Evolutionary conservation across 2,888 invertebrate genomes (phyloP), one percentile per base, ranked within the genome.

Genomic region (Invenusta paracnida): DNA sequence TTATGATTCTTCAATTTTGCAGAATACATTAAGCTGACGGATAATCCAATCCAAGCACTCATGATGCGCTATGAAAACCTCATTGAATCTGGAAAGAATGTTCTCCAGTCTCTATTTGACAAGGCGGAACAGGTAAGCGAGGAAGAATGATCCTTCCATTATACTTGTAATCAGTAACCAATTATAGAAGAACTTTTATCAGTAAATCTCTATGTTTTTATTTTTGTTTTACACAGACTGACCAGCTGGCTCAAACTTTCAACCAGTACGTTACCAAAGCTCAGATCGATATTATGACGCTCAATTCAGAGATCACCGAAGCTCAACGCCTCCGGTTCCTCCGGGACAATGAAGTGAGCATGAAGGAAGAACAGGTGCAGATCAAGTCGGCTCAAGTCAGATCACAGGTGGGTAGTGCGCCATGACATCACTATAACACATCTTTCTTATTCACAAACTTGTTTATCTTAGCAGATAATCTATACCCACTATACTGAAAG

Each of bases 371-470:
- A 23, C 73, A 73, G 5, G 73, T 73, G 2, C 73, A 73, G 27
- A 5, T 13, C 2, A 73, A 73, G 27, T 73, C 11, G 17, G 23
- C 17, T 73, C 73, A 73, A 73, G 73, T 73, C 27, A 73, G 73
- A 73, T 5, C 73, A 5, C 73, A 73, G 88, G 27, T 88, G 90
- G n/a, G n/a, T n/a, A n/a, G n/a, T n/a, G n/a, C n/a, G n/a, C n/a
- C n/a, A n/a, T n/a, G n/a, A n/a, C n/a, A n/a, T n/a, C n/a, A n/a
- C n/a, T n/a, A n/a, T n/a, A n/a, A n/a, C n/a, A n/a, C n/a, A n/a
- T n/a, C n/a, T n/a, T n/a, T n/a, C n/a, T n/a, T n/a, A n/a, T n/a
- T n/a, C n/a, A n/a, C n/a, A n/a, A n/a, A n/a, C n/a, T n/a, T n/a
- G n/a, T n/a, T n/a, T n/a, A n/a, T n/a, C n/a, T n/a, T n/a, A n/a